Percentiles rank a stretch among this genome's conserved stretches.
Conservation (phyloP, 1,140 invertebrate genomes). For the Hylyphantes graminicola region DNA sequence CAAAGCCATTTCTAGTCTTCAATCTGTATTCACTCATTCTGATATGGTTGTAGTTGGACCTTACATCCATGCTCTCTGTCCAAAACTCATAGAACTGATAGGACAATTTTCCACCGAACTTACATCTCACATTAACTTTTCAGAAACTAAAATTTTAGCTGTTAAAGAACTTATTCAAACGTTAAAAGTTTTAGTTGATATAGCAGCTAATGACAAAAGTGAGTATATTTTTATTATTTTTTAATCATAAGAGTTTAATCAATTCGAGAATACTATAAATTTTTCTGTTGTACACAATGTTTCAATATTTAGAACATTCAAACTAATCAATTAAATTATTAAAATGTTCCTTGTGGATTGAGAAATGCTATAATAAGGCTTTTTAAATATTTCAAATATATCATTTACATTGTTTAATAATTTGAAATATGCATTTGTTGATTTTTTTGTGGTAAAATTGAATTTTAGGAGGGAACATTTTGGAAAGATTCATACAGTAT, state of each 20-base stretch:
- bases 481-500: too few species aligned
- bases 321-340: too few species aligned
- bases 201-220: conserved; percentile 83
- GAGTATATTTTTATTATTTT: conserved; percentile 66
- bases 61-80: conserved; percentile 85
- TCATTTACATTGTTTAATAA: too few species aligned
- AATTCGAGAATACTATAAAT: too few species aligned
- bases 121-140: conserved; percentile 11
- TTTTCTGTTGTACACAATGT: too few species aligned
- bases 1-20: conserved; percentile 82
- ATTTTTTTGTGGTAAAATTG: too few species aligned
- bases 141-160: conserved; percentile 64
- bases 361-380: too few species aligned
- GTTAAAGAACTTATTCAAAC: conserved; percentile 77
- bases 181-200: conserved; percentile 78
- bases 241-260: background rate
- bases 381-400: too few species aligned
- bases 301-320: too few species aligned
- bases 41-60: conserved; percentile 78
- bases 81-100: conserved; percentile 65
- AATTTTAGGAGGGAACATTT: too few species aligned
- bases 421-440: too few species aligned
- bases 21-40: conserved; percentile 79
- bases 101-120: conserved; percentile 47
- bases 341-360: too few species aligned